Base-by-base conservation (phyloP, 2,888 invertebrate genomes). In the Ichneumoninae sp. region DNA sequence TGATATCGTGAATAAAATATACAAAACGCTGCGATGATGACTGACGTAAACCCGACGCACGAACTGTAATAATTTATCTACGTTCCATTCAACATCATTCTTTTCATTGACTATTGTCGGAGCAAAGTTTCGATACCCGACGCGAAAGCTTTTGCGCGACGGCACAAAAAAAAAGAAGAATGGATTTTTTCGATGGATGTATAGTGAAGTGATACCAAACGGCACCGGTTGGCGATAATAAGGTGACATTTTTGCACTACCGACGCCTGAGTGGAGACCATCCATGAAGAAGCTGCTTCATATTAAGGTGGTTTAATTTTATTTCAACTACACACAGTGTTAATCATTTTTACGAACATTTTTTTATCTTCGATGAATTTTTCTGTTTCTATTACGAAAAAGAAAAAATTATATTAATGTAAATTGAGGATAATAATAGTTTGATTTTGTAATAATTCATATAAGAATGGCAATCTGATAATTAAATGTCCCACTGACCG, bases 1-100 rank as follows among this genome's bases (percentile, higher is more conserved):
- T 70, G 78, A 78, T 70, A 78, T 78, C 70, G 78, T 62, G 78
- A 78, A 47, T 33, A 50, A 70, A 70, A 78, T 78, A 62, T 78
- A 47, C 16, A 4, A 47, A 47, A 47, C 68, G 44, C 68, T 4
- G 16, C 62, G n/a, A 74, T 62, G 62, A 8, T 50, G 44, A 62
- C 40, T 22, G 57, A 62, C 36, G 62, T 22, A 13, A 62, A 74
- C 74, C 60, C 16, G 30, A 33, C 47, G 33, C 16, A n/a, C 33
- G 16, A n/a, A n/a, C 26, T 62, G n/a, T n/a, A 3, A 62, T 62
- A 62, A 62, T 30, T 62, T 30, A 33, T n/a, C 62, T 13, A 1
- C 33, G 33, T n/a, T 33, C 16, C 16, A 62, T 60, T 26, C 33
- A 33, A 16, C 26, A 2, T 33, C 16, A 4, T 57, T 10, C 26